These are phyloP conservation scores for Trilocha varians DNA, from an alignment of 2,888 invertebrate genomes.

Conservation along the genomic window DNA sequence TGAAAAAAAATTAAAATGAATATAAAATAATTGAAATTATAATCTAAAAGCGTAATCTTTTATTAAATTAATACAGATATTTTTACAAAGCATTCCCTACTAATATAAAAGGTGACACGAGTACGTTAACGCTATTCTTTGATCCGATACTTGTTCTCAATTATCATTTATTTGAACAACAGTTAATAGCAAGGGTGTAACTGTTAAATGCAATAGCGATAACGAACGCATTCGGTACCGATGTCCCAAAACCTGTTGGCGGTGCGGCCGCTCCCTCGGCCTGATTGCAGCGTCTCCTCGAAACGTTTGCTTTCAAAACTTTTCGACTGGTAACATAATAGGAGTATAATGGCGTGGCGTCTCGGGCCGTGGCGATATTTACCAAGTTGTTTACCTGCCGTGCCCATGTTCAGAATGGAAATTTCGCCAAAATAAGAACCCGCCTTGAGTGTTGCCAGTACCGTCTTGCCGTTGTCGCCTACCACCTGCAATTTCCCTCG, in stretches of 20 bases:
- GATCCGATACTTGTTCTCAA: slow-evolving; percentile 15
- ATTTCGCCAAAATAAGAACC: slow-evolving; percentile 99
- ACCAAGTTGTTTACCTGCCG: slow-evolving; percentile 98
- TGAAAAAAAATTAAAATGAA: slow-evolving; percentile 37
- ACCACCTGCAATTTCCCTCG: slow-evolving; percentile 95
- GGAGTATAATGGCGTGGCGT: slow-evolving; percentile 71
- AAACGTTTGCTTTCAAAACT: slow-evolving; percentile 66
- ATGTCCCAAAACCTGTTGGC: slow-evolving; percentile 69
- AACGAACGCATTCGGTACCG: slow-evolving; percentile 34
- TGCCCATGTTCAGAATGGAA: slow-evolving; percentile 99
- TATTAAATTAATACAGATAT: slow-evolving; percentile 33
- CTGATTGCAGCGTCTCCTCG: slow-evolving; percentile 72
- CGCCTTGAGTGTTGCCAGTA: slow-evolving; percentile 96
- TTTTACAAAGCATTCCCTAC: slow-evolving; percentile 48
- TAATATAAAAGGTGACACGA: slow-evolving; percentile 25
- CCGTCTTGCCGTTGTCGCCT: slow-evolving; percentile 95
- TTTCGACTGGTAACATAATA: slow-evolving; percentile 55
- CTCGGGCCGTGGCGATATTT: slow-evolving; percentile 83
- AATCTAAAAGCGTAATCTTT: slow-evolving; percentile 31
- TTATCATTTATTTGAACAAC: background rate
- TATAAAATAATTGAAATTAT: slow-evolving; percentile 35
- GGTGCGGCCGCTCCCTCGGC: slow-evolving; percentile 69
- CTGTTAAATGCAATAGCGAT: slow-evolving; percentile 20
- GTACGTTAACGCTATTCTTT: slow-evolving; percentile 41
- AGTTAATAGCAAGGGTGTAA: slow-evolving; percentile 3